Percentiles rank a stretch among this genome's conserved stretches.
These are phyloP conservation scores for Deilephila elpenor DNA, from an alignment of 2,888 invertebrate genomes.

Conservation along the genomic window DNA sequence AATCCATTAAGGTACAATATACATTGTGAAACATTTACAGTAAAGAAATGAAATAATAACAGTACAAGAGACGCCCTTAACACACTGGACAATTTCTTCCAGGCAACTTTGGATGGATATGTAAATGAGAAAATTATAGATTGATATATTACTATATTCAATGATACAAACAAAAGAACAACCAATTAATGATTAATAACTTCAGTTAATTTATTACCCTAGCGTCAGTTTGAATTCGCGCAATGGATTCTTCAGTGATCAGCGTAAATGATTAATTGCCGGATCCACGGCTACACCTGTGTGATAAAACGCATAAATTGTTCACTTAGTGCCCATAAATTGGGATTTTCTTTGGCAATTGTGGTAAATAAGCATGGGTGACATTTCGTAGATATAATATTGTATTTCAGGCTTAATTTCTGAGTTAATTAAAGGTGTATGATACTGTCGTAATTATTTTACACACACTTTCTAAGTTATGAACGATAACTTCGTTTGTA, in stretches of 20 bases:
- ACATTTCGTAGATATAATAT: not conserved
- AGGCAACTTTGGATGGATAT: no score
- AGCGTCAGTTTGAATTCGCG: not conserved
- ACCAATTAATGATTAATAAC: not conserved
- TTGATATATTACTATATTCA: no score
- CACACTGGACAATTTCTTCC: no score
- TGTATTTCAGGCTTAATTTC: not conserved
- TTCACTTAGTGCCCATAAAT: slow-evolving; percentile 11
- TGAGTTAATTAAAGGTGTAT: no score
- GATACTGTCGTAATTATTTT: no score
- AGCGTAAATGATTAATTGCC: slow-evolving; percentile 31
- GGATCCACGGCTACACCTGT: slow-evolving; percentile 17
- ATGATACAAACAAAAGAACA: not conserved
- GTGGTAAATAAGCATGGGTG: not conserved
- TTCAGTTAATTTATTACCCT: slow-evolving; percentile 14
- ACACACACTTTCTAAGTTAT: no score
- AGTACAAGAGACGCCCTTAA: no score
- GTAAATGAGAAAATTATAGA: no score
- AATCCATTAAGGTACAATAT: no score
- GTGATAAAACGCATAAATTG: slow-evolving; percentile 8
- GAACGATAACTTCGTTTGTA: no score
- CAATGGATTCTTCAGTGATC: slow-evolving; percentile 30
- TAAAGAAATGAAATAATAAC: no score
- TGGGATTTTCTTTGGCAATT: slow-evolving; percentile 1
- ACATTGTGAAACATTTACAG: no score